Evolutionary conservation across 2,113 vertebrate genomes (phyloP), one percentile per base, ranked within the genome.

Genomic region (Rhinogobius similis): DNA sequence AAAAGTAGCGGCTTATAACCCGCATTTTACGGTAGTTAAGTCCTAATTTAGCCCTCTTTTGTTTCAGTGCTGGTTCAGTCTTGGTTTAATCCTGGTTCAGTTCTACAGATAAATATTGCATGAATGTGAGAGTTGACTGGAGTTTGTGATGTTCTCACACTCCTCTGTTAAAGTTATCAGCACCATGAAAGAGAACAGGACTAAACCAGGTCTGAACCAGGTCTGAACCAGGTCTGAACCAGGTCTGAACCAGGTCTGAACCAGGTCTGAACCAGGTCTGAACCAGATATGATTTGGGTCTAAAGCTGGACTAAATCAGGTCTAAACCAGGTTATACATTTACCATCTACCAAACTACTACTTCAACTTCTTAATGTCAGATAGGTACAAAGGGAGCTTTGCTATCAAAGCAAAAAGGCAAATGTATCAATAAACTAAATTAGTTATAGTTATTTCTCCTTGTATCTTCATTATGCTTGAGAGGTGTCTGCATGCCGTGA

Each of bases 401-500:
- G 29, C 29, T 29, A 29, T 29, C 29, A 29, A 29, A 29, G 29
- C 29, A 2, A 29, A 29, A 29, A 29, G 29, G 29, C 2, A 29
- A 2, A 29, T 29, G 2, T 29, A 3, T 3, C 29, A 3, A 29
- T 29, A 29, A 29, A 29, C 29, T 29, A 29, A 29, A 3, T 29
- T 29, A 3, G 29, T 29, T 3, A 29, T 29, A 29, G 29, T 6
- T n/a, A 50, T 9, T 50, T n/a, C n/a, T 21, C 46, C 21, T 21
- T 52, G 50, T 52, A 3, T 32, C 6, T 32, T 6, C 29, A 32
- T 32, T 6, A 6, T 2, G 29, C 29, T 32, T 32, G 3, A 32
- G 29, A 98, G 90, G 97, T 98, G 69, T 98, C 96, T 0, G 98
- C 98, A 89, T 96, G 96, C 75, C 88, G 98, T 43, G 11, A 12